Percentiles rank a stretch among this genome's conserved stretches.
These are phyloP conservation scores for Isoperla grammatica DNA, from an alignment of 2,888 invertebrate species.

Conservation along the genomic window DNA sequence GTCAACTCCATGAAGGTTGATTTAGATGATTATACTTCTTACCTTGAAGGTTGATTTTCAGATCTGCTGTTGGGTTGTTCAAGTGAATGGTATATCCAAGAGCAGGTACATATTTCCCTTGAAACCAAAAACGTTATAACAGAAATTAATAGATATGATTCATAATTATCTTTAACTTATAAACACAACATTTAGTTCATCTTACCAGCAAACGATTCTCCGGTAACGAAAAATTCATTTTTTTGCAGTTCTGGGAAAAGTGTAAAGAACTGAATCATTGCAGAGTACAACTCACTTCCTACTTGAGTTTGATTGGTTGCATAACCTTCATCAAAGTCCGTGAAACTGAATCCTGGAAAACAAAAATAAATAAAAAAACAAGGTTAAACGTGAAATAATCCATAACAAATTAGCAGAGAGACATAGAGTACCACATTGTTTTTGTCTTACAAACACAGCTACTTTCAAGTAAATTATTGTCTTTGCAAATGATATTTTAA, in stretches of 20 bases:
- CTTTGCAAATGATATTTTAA: too few species aligned
- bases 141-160: background rate
- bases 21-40: background rate
- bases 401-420: too few species aligned
- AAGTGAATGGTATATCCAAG: slow-evolving; percentile 50
- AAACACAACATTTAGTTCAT: too few species aligned
- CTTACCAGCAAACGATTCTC: slow-evolving; percentile 61
- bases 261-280: slow-evolving; percentile 57
- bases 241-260: slow-evolving; percentile 54
- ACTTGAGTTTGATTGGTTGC: slow-evolving; percentile 57
- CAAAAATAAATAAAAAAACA: too few species aligned
- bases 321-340: slow-evolving; percentile 55
- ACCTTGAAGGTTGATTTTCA: slow-evolving; percentile 27
- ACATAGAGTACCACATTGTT: too few species aligned
- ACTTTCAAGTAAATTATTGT: too few species aligned
- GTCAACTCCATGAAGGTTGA: too few species aligned
- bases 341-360: slow-evolving; percentile 55
- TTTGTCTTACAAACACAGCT: too few species aligned
- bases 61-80: slow-evolving; percentile 40
- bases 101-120: slow-evolving; percentile 52
- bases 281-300: slow-evolving; percentile 57
- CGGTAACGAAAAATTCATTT: slow-evolving; percentile 59
- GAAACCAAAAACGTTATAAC: slow-evolving; percentile 38
- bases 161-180: background rate
- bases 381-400: too few species aligned